A percentile compares a stretch with the other conserved stretches of the same genome.
Evolutionary conservation across 2,797 vertebrate species (phyloP).

Genomic region (Chiloscyllium punctatum): DNA sequence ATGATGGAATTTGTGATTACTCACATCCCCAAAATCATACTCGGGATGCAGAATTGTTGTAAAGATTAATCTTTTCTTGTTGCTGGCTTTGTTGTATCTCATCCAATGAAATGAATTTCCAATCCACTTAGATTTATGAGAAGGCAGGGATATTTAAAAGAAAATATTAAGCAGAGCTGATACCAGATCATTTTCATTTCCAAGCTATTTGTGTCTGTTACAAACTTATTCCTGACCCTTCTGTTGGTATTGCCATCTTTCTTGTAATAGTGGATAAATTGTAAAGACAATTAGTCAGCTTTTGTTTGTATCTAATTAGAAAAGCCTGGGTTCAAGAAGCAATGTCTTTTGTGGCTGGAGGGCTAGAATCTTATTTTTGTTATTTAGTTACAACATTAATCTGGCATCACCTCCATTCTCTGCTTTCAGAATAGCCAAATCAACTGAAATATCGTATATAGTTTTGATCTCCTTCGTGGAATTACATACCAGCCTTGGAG

Average conservation of each 20-base stretch:
- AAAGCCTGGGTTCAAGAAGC: neutral
- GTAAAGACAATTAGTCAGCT: conserved; percentile 20
- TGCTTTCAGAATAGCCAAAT: neutral
- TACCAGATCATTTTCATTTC: neutral
- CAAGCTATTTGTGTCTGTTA: neutral
- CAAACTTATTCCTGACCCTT: neutral
- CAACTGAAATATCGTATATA: neutral
- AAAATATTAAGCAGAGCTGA: neutral
- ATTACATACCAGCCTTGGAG: neutral
- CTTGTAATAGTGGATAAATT: neutral
- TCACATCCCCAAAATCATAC: neutral
- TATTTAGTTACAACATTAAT: neutral
- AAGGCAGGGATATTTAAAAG: neutral
- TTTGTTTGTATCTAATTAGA: conserved; percentile 10
- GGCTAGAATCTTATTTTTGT: neutral
- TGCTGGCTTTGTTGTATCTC: neutral
- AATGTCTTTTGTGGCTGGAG: neutral
- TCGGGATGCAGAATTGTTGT: neutral
- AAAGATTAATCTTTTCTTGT: neutral
- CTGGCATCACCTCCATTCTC: neutral
- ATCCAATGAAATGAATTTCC: neutral
- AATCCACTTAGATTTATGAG: neutral
- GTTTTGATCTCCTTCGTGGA: neutral
- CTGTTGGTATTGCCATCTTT: neutral
- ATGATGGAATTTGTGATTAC: neutral